Evolutionary conservation across 2,113 vertebrate genomes (phyloP), one percentile per base, ranked within the genome.

Genomic region (Casuarius casuarius): DNA sequence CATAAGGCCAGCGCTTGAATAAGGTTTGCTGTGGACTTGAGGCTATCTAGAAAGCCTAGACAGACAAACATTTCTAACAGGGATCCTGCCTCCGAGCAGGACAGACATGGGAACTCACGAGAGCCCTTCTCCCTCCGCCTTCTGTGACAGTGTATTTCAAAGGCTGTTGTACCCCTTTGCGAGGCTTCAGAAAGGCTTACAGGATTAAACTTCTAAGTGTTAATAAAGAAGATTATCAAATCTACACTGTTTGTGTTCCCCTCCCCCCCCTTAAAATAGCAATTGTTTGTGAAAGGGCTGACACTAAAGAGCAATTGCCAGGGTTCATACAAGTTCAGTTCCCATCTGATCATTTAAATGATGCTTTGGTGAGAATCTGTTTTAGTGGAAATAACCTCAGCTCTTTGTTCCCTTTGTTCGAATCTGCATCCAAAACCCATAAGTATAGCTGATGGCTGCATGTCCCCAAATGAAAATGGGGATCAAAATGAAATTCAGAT

Each of bases 151-250:
- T 48, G 5, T 31, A 7, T 89, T 92, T 94, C 84, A 94, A 73
- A 95, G 70, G 70, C 70, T 92, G n/a, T 33, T 89, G 48, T 76
- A 40, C 12, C 74, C 54, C 80, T 83, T 49, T 82, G 63, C 19
- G 28, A 86, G 28, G 35, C 85, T 95, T 88, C 75, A 38, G 49
- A 77, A 92, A 89, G 56, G 59, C 67, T 95, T 93, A 74, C 49
- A 42, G 72, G 74, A 86, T 95, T 94, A 94, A 93, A 44, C 5
- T 2, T 93, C 56, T 73, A 90, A 75, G 90, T 90, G 90, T 94
- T 96, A 95, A 93, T 92, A 94, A 96, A 91, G 58, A 54, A 74
- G 51, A 84, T 90, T 74, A 88, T 95, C 92, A 94, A 26, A 93
- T 94, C 85, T 93, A 28, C 23, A 20, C 33, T 42, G 67, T 51